Evolutionary conservation across 2,888 invertebrate species (phyloP), one percentile per base, ranked within the genome.

Genomic region (Dascillus cervinus): DNA sequence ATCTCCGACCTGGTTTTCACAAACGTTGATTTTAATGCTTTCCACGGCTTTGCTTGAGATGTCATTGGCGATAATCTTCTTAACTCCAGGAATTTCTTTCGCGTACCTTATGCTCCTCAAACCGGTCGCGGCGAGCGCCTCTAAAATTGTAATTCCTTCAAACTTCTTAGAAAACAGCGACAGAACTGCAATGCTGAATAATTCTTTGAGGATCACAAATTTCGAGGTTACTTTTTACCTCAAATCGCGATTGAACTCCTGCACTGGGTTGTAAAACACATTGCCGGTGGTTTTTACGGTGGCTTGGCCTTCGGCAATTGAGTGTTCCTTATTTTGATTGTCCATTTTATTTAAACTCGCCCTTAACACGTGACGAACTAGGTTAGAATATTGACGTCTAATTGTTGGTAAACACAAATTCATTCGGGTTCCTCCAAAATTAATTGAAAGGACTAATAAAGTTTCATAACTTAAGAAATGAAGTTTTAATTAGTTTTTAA

Each of bases 251-350:
- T 99, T 98, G 55, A 98, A 98, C 63, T 98, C 94, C 64, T 96
- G 95, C 1, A 97, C 97, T 1, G 96, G 90, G 67, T 98, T 98
- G 59, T 98, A 98, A 65, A 98, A 98, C 0, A 97, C 94, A 56
- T 82, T 81, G 19, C 82, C 79, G 23, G 71, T 69, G 2, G 85
- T 73, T 29, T 76, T 65, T 39, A 92, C 81, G 56, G 78, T 76
- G 0, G 91, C 89, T 50, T 77, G 71, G 1, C 91, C 90, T 68
- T 94, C 94, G 29, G 64, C 72, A 39, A 82, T 75, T 23, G 60
- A 60, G 44, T 66, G 44, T 30, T 34, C 27, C 5, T 13, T 14
- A 12, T 8, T 24, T n/a, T n/a, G n/a, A n/a, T n/a, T n/a, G n/a
- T n/a, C n/a, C n/a, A n/a, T n/a, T n/a, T n/a, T n/a, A n/a, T n/a